Percentiles rank a stretch among this genome's conserved stretches.
These are phyloP conservation scores for Psilopsiagon aymara DNA, from an alignment of 2,113 vertebrate genomes.

Conservation along the genomic window DNA sequence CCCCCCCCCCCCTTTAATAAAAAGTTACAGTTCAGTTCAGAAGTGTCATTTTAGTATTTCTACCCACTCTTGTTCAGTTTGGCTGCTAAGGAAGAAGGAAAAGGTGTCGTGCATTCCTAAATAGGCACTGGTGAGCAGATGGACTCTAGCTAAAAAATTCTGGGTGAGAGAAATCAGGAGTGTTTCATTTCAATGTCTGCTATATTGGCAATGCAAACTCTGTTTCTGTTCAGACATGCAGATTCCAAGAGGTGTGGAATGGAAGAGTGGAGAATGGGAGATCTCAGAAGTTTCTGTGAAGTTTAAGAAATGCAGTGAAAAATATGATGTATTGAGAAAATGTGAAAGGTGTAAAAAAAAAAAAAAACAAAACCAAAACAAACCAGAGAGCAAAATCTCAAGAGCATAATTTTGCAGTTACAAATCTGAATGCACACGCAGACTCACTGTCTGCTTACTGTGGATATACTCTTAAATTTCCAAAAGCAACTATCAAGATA, in stretches of 20 bases:
- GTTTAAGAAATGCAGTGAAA: neutral
- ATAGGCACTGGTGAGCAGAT: conserved; percentile 66
- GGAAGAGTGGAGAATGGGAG: neutral
- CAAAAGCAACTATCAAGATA: neutral
- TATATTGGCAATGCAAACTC: conserved; percentile 52
- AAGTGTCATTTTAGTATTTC: conserved; percentile 67
- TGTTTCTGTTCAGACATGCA: neutral
- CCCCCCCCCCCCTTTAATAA: too few species aligned
- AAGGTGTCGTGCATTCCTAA: conserved; percentile 68
- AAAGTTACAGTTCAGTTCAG: conserved; percentile 51
- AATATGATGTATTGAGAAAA: conserved; percentile 18
- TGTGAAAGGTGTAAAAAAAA: neutral
- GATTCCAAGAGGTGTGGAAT: conserved; percentile 15
- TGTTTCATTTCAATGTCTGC: conserved; percentile 61
- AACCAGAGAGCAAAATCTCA: neutral
- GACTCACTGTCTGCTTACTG: neutral
- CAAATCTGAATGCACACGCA: neutral
- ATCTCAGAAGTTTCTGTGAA: conserved; percentile 31
- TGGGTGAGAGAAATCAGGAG: conserved; percentile 63
- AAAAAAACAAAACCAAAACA: neutral
- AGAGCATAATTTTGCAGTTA: neutral
- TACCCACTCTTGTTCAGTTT: conserved; percentile 63
- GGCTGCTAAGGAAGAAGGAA: conserved; percentile 53
- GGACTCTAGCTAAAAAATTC: conserved; percentile 65
- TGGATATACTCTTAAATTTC: neutral